phyloP scores from a whole-genome alignment of 1,140 invertebrate species.

The Arion vulgaris region DNA sequence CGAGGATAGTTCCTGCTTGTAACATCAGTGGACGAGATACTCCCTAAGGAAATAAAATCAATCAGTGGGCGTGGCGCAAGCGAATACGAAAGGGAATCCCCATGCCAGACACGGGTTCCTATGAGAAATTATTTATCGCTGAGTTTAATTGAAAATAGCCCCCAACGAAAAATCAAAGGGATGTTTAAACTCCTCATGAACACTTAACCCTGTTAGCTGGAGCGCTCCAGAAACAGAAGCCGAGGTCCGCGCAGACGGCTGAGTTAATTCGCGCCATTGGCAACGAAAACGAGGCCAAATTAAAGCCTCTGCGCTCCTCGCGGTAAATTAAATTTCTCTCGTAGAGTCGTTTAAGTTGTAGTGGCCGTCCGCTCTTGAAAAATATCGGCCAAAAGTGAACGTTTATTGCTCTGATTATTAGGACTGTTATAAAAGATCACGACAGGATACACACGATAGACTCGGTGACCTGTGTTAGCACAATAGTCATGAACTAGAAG shows the following conservation, averaged over 20 bases:
- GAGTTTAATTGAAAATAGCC: conserved; percentile 37
- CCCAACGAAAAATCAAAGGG: conserved; percentile 36
- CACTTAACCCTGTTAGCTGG: conserved; percentile 31
- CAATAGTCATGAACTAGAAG: too few species aligned
- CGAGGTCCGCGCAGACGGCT: conserved; percentile 30
- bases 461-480: too few species aligned
- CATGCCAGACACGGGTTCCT: conserved; percentile 25
- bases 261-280: conserved; percentile 38
- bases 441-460: too few species aligned
- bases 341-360: not conserved
- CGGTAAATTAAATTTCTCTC: conserved; percentile 26
- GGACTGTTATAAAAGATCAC: too few species aligned
- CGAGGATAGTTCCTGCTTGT: not conserved
- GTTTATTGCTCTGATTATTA: not conserved
- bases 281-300: conserved; percentile 37
- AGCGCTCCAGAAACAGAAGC: conserved; percentile 31
- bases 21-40: not conserved
- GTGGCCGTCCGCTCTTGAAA: not conserved
- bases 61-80: conserved; percentile 25
- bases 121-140: conserved; percentile 36
- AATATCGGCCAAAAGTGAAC: not conserved
- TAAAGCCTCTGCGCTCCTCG: conserved; percentile 19
- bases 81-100: conserved; percentile 16
- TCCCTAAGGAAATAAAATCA: conserved; percentile 34
- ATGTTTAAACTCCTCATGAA: conserved; percentile 33